Evolutionary conservation across 2,113 vertebrate species (phyloP), one percentile per base, ranked within the genome.

Genomic region (Phalacrocorax brasilianus): DNA sequence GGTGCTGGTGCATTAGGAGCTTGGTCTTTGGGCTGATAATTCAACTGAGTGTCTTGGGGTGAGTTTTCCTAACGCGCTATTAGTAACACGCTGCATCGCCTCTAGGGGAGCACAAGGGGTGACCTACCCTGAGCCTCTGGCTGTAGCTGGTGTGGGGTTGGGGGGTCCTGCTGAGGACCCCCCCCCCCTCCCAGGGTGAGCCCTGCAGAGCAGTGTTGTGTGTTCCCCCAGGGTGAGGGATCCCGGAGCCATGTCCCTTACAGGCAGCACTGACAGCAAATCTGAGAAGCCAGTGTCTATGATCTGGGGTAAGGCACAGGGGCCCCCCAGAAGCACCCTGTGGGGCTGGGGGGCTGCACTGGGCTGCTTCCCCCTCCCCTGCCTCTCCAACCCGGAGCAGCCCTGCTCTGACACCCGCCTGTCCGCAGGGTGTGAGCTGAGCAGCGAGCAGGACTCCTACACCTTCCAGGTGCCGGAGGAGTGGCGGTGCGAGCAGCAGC

Each of bases 361-460:
- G 38, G 30, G 76, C 24, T 17, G 28, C 20, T 42, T 42, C 45
- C 59, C 6, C 30, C 35, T 7, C 14, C 28, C 15, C 58, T 22
- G 19, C 14, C 4, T 30, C 44, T 12, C 21, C 21, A 12, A 1
- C 2, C 24, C 7, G 21, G 27, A 13, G 22, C 22, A n/a, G 58
- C 47, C 21, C 42, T 16, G 0, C 6, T 11, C 4, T 16, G 33
- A 16, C 24, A 5, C 14, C 45, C 20, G 0, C 26, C 21, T 32
- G 21, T 38, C 28, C 11, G 1, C 78, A 98, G 98, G 98, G 42
- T 98, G 98, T 22, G 98, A 98, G 88, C 95, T 98, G 35, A 98
- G 68, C 76, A 67, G 87, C 2, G 81, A 95, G 33, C 96, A 45
- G 63, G 96, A 82, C 26, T 96, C 91, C 11, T 97, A 96, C 67